These are phyloP conservation scores for Coregonus ussuriensis DNA, from an alignment of 2,797 vertebrate species.

Conservation along the genomic window DNA sequence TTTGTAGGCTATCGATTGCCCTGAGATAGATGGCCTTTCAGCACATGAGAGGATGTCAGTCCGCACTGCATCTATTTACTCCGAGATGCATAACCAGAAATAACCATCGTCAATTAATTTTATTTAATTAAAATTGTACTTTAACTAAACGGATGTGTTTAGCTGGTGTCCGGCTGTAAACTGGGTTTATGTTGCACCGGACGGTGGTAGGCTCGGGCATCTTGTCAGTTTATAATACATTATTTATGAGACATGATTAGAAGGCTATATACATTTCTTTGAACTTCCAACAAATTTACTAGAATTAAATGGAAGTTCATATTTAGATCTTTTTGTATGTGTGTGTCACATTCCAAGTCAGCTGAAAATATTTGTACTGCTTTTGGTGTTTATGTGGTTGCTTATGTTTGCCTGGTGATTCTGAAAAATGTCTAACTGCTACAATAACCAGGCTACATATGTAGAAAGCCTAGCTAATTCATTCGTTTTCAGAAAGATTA, in stretches of 20 bases:
- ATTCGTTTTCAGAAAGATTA: too few species aligned
- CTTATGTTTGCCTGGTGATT: not conserved
- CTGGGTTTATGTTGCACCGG: conserved; percentile 64
- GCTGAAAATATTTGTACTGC: conserved; percentile 32
- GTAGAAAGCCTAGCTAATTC: not conserved
- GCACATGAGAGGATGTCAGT: conserved; percentile 2
- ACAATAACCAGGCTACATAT: not conserved
- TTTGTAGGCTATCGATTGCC: conserved; percentile 7
- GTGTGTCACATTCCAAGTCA: conserved; percentile 47
- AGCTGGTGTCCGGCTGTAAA: conserved; percentile 71
- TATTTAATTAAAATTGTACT: conserved; percentile 79
- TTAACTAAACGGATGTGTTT: conserved; percentile 77
- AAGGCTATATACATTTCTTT: conserved; percentile 73
- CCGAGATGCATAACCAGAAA: conserved; percentile 33
- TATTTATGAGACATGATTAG: conserved; percentile 80
- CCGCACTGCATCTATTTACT: conserved; percentile 4
- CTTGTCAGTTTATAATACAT: conserved; percentile 77
- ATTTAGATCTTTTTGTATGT: conserved; percentile 64
- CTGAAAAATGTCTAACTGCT: not conserved
- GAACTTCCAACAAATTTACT: conserved; percentile 77
- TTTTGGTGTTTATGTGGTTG: conserved; percentile 13
- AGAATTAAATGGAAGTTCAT: conserved; percentile 73
- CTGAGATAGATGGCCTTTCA: conserved; percentile 2
- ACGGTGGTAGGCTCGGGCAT: conserved; percentile 64
- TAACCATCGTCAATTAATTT: conserved; percentile 60